Evolutionary conservation across 2,888 invertebrate genomes (phyloP), one percentile per base, ranked within the genome.

Genomic region (Lithosia quadra): DNA sequence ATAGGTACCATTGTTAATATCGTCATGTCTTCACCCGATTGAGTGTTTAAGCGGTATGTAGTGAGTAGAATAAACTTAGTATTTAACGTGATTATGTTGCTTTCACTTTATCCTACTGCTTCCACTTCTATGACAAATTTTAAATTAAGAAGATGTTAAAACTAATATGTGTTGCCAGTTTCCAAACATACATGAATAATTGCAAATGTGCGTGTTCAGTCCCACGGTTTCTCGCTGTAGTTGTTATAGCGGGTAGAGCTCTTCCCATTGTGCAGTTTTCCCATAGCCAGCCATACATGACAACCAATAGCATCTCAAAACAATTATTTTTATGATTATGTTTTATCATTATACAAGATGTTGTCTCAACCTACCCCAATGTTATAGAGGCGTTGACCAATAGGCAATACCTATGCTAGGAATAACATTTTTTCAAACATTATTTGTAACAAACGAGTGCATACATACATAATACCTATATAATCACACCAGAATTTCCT

Each of bases 251-350:
- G 59, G 33, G 43, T 55, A 58, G 39, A 65, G 63, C 76, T 81
- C 76, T 81, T 76, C 65, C 78, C 65, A 81, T 81, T 81, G 81
- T 81, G 53, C 69, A 9, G 13, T 3, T 64, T 81, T 81, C 81
- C 70, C 81, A 81, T 69, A 61, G 58, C 65, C 69, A 73, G 63
- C 56, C 65, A 63, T 34, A 67, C 71, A 68, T 79, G 80, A 80
- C 62, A 79, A 80, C 75, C 68, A 72, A 77, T 76, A 76, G 68
- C 63, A 33, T 10, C 34, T 43, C 22, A 43, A 59, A 57, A 62
- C 49, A 28, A 56, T 22, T 24, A 22, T 22, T 56, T 22, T 56
- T 24, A 22, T 56, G 55, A 21, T 56, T 56, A 56, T 49, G 49
- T 18, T 49, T 49, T n/a, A 8, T 49, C 49, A n/a, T 49, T 49